Evolutionary conservation across 2,797 vertebrate genomes (phyloP), one percentile per base, ranked within the genome.

Genomic region (Leptoclinus maculatus): DNA sequence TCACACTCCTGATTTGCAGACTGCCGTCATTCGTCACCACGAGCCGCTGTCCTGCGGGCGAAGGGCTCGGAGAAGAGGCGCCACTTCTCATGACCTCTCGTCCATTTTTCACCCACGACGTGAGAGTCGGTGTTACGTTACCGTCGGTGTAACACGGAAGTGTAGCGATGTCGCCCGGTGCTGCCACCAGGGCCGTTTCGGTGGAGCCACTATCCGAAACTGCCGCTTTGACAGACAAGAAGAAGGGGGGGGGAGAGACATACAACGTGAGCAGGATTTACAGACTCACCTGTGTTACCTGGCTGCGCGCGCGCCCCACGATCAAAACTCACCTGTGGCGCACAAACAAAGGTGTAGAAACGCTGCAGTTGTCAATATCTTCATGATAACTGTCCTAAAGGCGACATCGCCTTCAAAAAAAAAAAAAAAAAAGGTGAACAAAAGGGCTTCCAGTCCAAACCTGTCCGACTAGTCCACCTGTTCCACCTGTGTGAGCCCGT

Each of bases 101-200:
- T 27, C 81, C 88, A 21, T 94, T 83, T 62, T 95, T 96, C 60
- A 74, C 90, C 97, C 98, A 99, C 1, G 77, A 88, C 58, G 95
- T 95, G 2, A 58, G 39, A 0, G 58, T 62, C 2, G 79, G 74
- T 9, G 87, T 86, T 0, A 69, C 89, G 0, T 88, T 84, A 34
- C 67, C 84, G 0, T 32, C 84, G 17, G 71, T 7, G 67, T 91
- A 90, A 89, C 97, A 98, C 7, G 81, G 74, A 36, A 98, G 93
- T 9, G 91, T 68, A 1, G 89, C 54, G 19, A 75, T 74, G 65
- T 92, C 92, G 0, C 94, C 94, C 38, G 84, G 80, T 2, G 79
- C 47, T 32, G 78, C 84, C 23, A 77, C 72, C 59, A 90, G 0
- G 2, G 7, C 1, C 32, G 63, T 80, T 29, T 87, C 85, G 32